phyloP scores from a whole-genome alignment of 2,797 vertebrate species.

The Botia almorhae region DNA sequence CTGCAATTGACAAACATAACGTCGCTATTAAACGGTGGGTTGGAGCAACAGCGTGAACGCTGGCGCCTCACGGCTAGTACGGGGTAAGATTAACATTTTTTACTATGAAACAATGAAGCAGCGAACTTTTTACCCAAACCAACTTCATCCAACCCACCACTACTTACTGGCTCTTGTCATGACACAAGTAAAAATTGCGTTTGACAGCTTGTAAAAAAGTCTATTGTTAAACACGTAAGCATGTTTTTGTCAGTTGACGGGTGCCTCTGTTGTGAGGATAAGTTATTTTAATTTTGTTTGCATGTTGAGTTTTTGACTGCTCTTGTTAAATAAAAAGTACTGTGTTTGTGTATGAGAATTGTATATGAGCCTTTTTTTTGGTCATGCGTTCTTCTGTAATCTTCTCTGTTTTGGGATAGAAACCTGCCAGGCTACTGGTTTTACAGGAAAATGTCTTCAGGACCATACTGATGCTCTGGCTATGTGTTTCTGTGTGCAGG shows the following conservation, averaged over 20 bases:
- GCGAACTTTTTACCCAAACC: not conserved
- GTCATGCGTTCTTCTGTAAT: too few species aligned
- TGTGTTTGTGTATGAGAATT: too few species aligned
- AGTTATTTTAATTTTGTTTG: not conserved
- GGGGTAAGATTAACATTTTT: constrained; percentile 31
- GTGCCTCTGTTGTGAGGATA: not conserved
- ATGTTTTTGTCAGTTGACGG: not conserved
- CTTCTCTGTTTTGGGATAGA: too few species aligned
- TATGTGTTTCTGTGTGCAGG: constrained; percentile 14
- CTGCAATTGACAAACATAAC: constrained; percentile 19
- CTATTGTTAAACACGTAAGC: not conserved
- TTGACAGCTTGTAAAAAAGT: not conserved
- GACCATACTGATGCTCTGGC: not conserved
- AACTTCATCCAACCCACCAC: not conserved
- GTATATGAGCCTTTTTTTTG: too few species aligned
- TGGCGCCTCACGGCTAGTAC: constrained; percentile 39
- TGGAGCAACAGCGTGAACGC: constrained; percentile 28
- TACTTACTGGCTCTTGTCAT: not conserved
- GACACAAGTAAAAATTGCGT: not conserved
- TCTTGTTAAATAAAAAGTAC: not conserved
- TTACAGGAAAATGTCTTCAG: not conserved
- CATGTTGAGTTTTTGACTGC: not conserved
- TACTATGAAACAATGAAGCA: not conserved
- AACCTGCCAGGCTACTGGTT: not conserved
- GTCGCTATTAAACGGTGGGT: not conserved